phyloP scores from a whole-genome alignment of 1,140 invertebrate genomes.

The Triops longicaudatus region DNA sequence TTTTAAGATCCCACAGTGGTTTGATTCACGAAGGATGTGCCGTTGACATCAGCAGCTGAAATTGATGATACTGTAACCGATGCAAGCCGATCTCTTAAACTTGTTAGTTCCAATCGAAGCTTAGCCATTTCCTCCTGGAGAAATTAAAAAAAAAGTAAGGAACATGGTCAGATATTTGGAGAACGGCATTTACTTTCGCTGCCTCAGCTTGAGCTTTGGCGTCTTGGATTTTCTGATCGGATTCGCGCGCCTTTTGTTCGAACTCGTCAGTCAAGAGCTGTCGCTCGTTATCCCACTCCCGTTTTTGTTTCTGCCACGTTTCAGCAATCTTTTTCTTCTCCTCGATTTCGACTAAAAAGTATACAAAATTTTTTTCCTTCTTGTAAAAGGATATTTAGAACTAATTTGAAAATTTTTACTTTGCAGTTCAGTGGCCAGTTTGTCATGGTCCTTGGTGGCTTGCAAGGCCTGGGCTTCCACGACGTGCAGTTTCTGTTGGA shows the following conservation, averaged over 20 bases:
- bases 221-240: not conserved
- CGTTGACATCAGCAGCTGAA: not conserved
- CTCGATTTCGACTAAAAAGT: not conserved
- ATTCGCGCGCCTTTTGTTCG: not conserved
- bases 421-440: not conserved
- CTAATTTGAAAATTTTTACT: not conserved
- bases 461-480: not conserved
- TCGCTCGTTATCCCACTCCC: not conserved
- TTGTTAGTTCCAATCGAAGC: not conserved
- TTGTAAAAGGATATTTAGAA: not conserved
- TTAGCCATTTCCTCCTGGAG: not conserved
- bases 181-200: not conserved
- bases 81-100: not conserved
- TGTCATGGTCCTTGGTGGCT: not conserved
- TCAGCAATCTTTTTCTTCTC: not conserved
- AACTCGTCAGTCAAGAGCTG: not conserved
- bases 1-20: too few relatives aligned
- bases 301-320: not conserved
- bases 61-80: not conserved
- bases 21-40: too few relatives aligned
- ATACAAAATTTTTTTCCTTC: too few relatives aligned
- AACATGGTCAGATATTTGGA: not conserved
- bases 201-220: not conserved
- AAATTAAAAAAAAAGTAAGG: not conserved
- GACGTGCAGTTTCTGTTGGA: not conserved